Conservation (phyloP, 2,113 vertebrate genomes). For the Dicerorhinus sumatrensis region DNA sequence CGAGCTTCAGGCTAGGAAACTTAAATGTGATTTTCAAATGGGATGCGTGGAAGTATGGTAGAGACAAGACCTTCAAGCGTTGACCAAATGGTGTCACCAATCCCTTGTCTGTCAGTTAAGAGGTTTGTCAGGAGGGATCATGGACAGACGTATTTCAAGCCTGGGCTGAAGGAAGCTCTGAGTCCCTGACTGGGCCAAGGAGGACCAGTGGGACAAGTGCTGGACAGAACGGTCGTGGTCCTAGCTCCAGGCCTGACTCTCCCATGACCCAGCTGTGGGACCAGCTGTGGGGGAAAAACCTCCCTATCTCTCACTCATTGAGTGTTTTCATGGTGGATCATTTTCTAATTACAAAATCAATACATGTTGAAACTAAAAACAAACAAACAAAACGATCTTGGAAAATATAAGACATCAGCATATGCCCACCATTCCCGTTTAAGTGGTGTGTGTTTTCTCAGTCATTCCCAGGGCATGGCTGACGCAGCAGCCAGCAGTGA, state of each 20-base stretch:
- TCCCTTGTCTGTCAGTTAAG: neutral
- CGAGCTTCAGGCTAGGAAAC: neutral
- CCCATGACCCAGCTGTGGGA: neutral
- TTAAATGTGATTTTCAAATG: neutral
- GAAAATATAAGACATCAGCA: neutral
- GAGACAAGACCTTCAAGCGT: neutral
- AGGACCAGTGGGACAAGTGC: neutral
- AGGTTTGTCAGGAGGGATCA: neutral
- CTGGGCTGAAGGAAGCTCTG: neutral
- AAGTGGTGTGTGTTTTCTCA: neutral
- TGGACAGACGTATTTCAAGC: neutral
- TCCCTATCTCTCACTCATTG: neutral
- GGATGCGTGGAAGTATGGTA: neutral
- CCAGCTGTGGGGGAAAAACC: neutral
- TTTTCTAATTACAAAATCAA: neutral
- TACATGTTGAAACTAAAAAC: neutral
- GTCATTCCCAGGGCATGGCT: neutral
- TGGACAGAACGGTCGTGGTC: neutral
- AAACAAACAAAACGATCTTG: neutral
- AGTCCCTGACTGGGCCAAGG: neutral
- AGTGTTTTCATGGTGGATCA: neutral
- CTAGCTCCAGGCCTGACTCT: neutral
- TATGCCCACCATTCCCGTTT: neutral
- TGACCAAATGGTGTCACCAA: neutral
- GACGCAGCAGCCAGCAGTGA: no score